Evolutionary conservation across 2,888 invertebrate species (phyloP).

Genomic region (Apotomis betuletana): DNA sequence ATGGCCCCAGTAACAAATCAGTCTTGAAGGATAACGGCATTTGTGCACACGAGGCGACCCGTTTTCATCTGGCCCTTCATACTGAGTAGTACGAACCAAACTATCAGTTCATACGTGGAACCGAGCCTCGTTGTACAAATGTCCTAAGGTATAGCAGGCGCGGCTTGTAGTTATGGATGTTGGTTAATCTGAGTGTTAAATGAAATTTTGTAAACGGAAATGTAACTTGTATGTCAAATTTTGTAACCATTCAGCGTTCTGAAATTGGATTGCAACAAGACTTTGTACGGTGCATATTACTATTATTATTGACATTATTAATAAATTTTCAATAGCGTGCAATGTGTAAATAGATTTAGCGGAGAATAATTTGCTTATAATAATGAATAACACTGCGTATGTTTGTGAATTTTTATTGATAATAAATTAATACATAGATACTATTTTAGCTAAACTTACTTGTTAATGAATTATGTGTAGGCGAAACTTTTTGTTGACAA

Average conservation of each 20-base stretch:
- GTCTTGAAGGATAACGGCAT: constrained; percentile 24
- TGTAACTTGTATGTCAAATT: constrained; percentile 4
- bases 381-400: constrained; percentile 37
- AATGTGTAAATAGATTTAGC: constrained; percentile 38
- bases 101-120: not conserved
- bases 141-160: constrained; percentile 6
- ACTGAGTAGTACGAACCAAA: constrained; percentile 2
- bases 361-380: constrained; percentile 37
- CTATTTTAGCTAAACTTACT: constrained; percentile 35
- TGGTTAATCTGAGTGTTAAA: constrained; percentile 18
- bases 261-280: constrained; percentile 15
- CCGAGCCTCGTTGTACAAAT: not conserved
- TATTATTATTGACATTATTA: constrained; percentile 37
- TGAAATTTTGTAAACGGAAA: constrained; percentile 10
- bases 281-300: constrained; percentile 25
- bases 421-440: constrained; percentile 35
- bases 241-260: constrained; percentile 13
- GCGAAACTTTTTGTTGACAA: constrained; percentile 12
- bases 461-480: constrained; percentile 36
- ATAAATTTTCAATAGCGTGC: constrained; percentile 39
- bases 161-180: constrained; percentile 28
- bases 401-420: constrained; percentile 40
- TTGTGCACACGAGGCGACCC: constrained; percentile 5
- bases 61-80: not conserved
- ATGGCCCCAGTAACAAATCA: constrained; percentile 29